Base-by-base conservation (phyloP, 2,888 invertebrate species). In the Zelleria hepariella region DNA sequence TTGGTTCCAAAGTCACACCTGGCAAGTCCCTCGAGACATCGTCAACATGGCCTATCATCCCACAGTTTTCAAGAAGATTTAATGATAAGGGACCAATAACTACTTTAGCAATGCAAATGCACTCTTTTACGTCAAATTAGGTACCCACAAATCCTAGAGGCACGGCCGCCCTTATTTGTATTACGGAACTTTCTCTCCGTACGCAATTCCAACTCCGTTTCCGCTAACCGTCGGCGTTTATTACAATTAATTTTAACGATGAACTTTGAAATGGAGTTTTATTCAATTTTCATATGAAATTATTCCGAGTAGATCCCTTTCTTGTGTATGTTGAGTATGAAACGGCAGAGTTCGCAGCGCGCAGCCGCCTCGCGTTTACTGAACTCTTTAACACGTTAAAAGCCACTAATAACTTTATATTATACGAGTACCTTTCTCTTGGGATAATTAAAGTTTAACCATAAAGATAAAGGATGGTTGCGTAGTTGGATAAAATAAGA, bases 331-430 rank as follows among this genome's bases (percentile, higher is more conserved):
- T 70, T 68, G 69, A 68, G 70, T 70, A 66, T 73, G 69, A 71
- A 58, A 51, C 48, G 61, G 21, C 71, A 74, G 82, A 80, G 76
- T 82, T 81, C 71, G 69, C 65, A 72, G 70, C 72, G 71, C 69
- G 72, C 67, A 75, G 75, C 70, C 72, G 73, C 77, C 78, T 68
- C 78, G n/a, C 80, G 82, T 81, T 81, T 82, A 77, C 70, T 75
- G 73, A 80, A 74, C 77, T 77, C 76, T 84, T 77, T 69, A 80
- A 75, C 80, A 80, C 78, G 79, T 79, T 80, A 78, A 80, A 80
- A 80, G 78, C 80, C 74, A 75, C 78, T 76, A 78, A 80, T 77
- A 78, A 80, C 77, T 82, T 83, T 79, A 79, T 76, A 80, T 77
- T 78, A 75, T 75, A 74, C n/a, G n/a, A n/a, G n/a, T n/a, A n/a